Conservation (phyloP, 2,888 invertebrate genomes). For the Encarsia formosa region DNA sequence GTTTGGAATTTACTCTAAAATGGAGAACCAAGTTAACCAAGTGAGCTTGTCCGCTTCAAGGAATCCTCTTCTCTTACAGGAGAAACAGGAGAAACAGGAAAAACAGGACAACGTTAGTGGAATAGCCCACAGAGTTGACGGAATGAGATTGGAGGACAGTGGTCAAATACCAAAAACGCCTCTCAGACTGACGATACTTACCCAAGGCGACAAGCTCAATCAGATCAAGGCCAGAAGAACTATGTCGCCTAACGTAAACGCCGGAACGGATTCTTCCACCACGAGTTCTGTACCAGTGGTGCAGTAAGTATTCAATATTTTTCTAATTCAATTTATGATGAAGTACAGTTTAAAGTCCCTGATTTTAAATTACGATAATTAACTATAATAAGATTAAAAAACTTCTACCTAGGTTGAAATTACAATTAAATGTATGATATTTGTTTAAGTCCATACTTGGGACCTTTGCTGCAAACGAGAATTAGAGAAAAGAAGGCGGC, state of each 20-base stretch:
- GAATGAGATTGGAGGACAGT: constrained; percentile 45
- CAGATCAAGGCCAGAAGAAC: constrained; percentile 46
- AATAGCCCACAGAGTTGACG: constrained; percentile 48
- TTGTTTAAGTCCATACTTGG: constrained; percentile 46
- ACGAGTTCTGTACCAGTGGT: constrained; percentile 35
- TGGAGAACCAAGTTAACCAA: constrained; percentile 32
- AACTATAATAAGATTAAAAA: too few relatives aligned
- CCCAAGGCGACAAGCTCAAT: constrained; percentile 61
- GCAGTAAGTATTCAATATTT: constrained; percentile 45
- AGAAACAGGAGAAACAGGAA: too few relatives aligned
- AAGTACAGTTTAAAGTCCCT: too few relatives aligned
- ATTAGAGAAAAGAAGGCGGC: constrained; percentile 24
- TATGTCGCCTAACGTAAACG: constrained; percentile 35
- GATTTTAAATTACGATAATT: too few relatives aligned
- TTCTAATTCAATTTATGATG: too few relatives aligned
- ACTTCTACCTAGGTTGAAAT: too few relatives aligned
- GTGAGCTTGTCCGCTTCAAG: constrained; percentile 32
- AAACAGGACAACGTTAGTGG: constrained; percentile 48
- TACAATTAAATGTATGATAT: too few relatives aligned
- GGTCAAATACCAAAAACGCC: constrained; percentile 29
- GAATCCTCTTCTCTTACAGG: constrained; percentile 33
- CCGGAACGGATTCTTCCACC: constrained; percentile 35
- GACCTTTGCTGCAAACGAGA: constrained; percentile 43
- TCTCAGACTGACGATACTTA: constrained; percentile 30
- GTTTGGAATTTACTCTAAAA: constrained; percentile 46